These are phyloP conservation scores for Oscheius sp. DNA, from an alignment of 2,888 invertebrate species.

Conservation along the genomic window DNA sequence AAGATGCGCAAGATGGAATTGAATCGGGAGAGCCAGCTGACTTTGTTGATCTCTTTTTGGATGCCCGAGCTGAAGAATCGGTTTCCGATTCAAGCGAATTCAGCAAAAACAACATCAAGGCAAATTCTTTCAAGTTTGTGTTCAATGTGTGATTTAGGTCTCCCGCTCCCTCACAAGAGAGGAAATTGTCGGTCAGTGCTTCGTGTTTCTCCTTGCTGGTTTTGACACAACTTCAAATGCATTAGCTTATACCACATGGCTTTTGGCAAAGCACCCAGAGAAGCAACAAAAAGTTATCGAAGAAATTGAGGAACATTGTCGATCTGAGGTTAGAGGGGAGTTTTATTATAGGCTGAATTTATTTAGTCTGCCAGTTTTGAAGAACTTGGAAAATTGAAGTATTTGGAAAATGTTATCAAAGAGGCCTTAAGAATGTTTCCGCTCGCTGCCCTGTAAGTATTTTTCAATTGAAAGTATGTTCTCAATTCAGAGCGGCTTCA, in stretches of 20 bases:
- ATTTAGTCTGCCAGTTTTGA: conserved; percentile 36
- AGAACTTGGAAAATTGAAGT: conserved; percentile 45
- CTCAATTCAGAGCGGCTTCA: conserved; percentile 42
- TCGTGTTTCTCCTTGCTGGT: conserved; percentile 72
- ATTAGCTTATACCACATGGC: conserved; percentile 75
- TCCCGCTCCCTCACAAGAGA: conserved; percentile 49
- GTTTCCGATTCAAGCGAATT: conserved; percentile 37
- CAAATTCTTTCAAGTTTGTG: neutral
- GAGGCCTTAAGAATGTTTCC: conserved; percentile 53
- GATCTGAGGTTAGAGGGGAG: conserved; percentile 27
- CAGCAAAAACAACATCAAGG: conserved; percentile 21
- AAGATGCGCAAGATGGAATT: conserved; percentile 37
- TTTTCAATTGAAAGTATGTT: neutral
- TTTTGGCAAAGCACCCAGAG: conserved; percentile 75
- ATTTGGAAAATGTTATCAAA: conserved; percentile 50
- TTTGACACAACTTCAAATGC: conserved; percentile 77
- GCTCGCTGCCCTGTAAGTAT: conserved; percentile 41
- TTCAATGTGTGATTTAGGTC: conserved; percentile 41
- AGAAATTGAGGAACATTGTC: conserved; percentile 60
- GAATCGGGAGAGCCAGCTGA: conserved; percentile 53
- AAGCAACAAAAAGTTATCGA: conserved; percentile 47
- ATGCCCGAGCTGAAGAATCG: conserved; percentile 52
- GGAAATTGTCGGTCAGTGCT: conserved; percentile 62
- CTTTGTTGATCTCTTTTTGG: conserved; percentile 68
- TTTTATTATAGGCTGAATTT: neutral